phyloP scores from a whole-genome alignment of 37 sponge, comb jelly and placozoan genomes.

The Chondrosia reniformis region DNA sequence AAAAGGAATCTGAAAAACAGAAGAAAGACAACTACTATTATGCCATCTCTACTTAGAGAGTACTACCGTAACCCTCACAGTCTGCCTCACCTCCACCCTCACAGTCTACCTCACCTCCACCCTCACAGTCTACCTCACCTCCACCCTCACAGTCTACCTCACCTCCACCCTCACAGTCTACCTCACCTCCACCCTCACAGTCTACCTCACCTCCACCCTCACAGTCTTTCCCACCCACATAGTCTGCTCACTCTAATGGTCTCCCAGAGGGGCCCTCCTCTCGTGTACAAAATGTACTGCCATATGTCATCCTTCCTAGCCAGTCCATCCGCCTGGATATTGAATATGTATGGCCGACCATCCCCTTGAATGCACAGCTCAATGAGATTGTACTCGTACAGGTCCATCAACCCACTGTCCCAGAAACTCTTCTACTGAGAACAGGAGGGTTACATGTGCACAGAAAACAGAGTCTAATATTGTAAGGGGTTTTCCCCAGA shows the following conservation, averaged over 20 bases:
- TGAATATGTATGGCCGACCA: conserved; percentile 73
- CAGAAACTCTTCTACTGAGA: conserved; percentile 31
- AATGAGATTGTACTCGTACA: conserved; percentile 80
- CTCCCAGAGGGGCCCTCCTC: conserved; percentile 94
- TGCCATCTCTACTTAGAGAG: no score
- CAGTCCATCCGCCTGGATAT: conserved; percentile 43
- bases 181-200: no score
- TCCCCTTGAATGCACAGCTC: conserved; percentile 79
- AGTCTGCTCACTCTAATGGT: conserved; percentile 61
- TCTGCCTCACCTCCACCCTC: neutral
- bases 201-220: no score
- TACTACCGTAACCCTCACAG: neutral
- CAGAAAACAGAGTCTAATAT: neutral
- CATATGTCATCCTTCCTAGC: conserved; percentile 75
- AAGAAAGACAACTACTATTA: no score
- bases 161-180: no score
- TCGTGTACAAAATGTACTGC: conserved; percentile 82
- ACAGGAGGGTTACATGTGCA: neutral
- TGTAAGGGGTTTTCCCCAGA: neutral
- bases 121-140: no score
- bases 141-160: no score
- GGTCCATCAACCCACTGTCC: conserved; percentile 40
- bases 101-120: no score
- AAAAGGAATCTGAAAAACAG: conserved; percentile 60
- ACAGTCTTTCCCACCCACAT: no score